phyloP scores from a whole-genome alignment of 2,113 vertebrate genomes.

The Nipponia nippon region DNA sequence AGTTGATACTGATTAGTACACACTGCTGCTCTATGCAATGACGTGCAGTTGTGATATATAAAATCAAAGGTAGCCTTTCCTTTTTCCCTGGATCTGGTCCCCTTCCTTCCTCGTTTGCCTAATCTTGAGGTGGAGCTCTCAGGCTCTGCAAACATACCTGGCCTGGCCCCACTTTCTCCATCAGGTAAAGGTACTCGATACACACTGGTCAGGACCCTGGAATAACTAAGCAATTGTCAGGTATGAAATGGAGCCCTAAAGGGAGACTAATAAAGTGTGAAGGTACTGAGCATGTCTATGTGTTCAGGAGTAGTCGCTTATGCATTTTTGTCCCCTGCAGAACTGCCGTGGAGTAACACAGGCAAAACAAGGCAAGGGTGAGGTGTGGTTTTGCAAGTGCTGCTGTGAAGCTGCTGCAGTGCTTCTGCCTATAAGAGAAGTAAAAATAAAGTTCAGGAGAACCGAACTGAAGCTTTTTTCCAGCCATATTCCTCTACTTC shows the following conservation, averaged over 20 bases:
- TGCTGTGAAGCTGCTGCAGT: background rate
- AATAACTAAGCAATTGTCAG: background rate
- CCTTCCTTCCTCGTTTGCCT: background rate
- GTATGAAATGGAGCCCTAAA: background rate
- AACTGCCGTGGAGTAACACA: background rate
- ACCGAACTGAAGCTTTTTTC: background rate
- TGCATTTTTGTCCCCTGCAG: background rate
- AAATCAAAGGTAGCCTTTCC: background rate
- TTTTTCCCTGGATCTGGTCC: background rate
- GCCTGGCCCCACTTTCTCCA: background rate
- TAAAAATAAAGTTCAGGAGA: background rate
- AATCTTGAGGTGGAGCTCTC: background rate
- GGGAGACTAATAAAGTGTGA: background rate
- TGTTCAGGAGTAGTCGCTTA: background rate
- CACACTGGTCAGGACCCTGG: too few species aligned
- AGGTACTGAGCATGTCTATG: background rate
- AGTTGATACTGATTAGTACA: background rate
- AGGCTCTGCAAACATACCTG: rapidly evolving
- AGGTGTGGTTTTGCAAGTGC: background rate
- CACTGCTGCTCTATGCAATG: background rate
- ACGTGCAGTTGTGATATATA: background rate
- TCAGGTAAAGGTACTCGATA: background rate
- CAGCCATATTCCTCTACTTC: background rate
- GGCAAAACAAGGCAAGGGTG: background rate
- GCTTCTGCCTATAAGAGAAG: background rate